Evolutionary conservation across 1,140 invertebrate species (phyloP), one percentile per base, ranked within the genome.

Genomic region (Drepana arcuata): DNA sequence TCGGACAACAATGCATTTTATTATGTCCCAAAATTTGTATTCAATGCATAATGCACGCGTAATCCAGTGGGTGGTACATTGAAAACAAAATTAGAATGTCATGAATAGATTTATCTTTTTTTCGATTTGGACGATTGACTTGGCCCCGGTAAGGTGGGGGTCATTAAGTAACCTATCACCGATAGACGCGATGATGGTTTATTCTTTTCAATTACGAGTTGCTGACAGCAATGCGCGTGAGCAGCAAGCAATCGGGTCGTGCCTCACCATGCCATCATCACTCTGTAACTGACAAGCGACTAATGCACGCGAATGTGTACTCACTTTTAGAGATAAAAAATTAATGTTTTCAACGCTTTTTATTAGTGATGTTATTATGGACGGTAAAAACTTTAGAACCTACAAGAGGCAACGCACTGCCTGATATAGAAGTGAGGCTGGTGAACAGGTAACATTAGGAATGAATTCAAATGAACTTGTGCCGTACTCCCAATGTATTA

Each of bases 1-100:
- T 67, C 67, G 63, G 48, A 49, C 49, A 54, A 49, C 53, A 55
- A 54, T 78, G 69, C 71, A 75, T 71, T 68, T 41, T 49, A 41
- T 43, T 46, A 38, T 41, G 41, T 16, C 35, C 43, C 41, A 41
- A 57, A 60, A 64, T 77, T 77, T 49, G 66, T 77, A 79, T 79
- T 73, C 71, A 56, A 41, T 41, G 51, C 45, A 44, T 57, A 58
- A 48, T 66, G 63, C 74, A 64, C 44, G 44, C 33, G 53, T 81
- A 78, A 81, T 78, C 59, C 53, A 54, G 63, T 81, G 75, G 75
- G 75, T 78, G 75, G 63, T 50, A 56, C 59, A 56, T 33, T 18
- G 43, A 54, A 51, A 34, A 67, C 58, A 46, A 41, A 64, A 53
- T 57, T 67, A 75, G 67, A 75, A 75, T 65, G 49, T 62, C 63